phyloP scores from a whole-genome alignment of 2,888 invertebrate species.

The Halictus ligatus region DNA sequence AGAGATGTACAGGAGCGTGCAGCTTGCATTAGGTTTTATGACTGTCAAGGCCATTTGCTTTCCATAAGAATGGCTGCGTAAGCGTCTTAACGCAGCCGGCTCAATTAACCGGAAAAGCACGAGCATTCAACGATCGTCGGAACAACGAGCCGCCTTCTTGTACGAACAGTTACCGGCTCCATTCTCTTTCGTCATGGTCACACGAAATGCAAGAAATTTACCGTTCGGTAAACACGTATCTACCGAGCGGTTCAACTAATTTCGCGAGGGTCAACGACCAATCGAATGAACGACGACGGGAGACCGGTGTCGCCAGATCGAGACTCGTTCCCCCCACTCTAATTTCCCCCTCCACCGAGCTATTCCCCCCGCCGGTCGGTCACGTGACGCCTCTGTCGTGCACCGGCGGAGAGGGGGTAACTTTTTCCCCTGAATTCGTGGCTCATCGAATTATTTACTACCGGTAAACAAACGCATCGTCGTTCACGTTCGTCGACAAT shows the following conservation, averaged over 20 bases:
- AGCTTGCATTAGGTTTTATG: constrained; percentile 54
- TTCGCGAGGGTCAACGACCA: constrained; percentile 30
- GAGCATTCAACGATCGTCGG: constrained; percentile 2
- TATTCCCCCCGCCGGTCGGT: no score
- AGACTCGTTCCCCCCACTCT: no score
- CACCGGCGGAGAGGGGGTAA: no score
- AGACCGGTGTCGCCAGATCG: no score
- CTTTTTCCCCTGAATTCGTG: no score
- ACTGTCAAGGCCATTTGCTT: constrained; percentile 64
- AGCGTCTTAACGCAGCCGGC: constrained; percentile 29
- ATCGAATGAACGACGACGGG: background rate
- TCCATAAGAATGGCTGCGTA: constrained; percentile 58
- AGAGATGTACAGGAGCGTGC: constrained; percentile 28
- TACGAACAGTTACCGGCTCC: background rate
- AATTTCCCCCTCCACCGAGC: no score
- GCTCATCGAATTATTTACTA: no score
- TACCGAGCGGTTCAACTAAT: background rate
- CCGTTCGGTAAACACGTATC: background rate
- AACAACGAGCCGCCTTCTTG: constrained; percentile 27
- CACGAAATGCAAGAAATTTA: background rate
- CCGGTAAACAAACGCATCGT: background rate
- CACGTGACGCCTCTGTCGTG: no score
- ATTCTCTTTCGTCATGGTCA: background rate
- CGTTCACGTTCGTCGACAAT: background rate
- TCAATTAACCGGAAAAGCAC: constrained; percentile 54